Conservation (phyloP, 2,888 invertebrate genomes). For the Hymenopus coronatus region DNA sequence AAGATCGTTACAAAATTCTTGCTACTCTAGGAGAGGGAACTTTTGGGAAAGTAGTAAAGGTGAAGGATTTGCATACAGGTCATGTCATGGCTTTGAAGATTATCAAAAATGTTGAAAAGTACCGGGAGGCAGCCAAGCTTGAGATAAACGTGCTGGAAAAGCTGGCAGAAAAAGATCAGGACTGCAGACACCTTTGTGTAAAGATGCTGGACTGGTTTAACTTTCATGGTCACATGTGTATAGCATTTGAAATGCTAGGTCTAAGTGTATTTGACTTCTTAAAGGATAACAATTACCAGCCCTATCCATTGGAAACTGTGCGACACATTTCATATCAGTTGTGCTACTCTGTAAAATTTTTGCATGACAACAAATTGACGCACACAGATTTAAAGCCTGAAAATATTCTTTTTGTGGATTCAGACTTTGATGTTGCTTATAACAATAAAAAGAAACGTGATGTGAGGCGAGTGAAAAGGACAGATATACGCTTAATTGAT, state of each 20-base stretch:
- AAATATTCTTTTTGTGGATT: conserved; percentile 96
- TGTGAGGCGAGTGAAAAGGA: conserved; percentile 81
- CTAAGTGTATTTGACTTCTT: conserved; percentile 97
- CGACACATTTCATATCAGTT: conserved; percentile 97
- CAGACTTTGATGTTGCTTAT: conserved; percentile 76
- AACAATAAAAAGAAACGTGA: conserved; percentile 83
- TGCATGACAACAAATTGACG: conserved; percentile 96
- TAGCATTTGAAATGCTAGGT: conserved; percentile 96
- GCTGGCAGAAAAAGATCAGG: conserved; percentile 90
- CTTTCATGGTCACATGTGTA: conserved; percentile 97
- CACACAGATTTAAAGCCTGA: conserved; percentile 98
- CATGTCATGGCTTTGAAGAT: conserved; percentile 95
- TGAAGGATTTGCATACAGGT: conserved; percentile 92
- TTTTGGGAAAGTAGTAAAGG: conserved; percentile 99
- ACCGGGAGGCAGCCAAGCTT: conserved; percentile 97
- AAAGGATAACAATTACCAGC: conserved; percentile 98
- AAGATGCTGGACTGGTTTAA: conserved; percentile 98
- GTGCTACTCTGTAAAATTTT: conserved; percentile 94
- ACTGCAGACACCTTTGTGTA: conserved; percentile 90
- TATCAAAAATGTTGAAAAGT: conserved; percentile 99
- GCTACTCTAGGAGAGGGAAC: conserved; percentile 99
- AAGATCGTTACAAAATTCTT: conserved; percentile 98
- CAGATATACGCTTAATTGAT: conserved; percentile 95
- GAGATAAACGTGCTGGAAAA: conserved; percentile 99
- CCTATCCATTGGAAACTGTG: conserved; percentile 96